A percentile compares a stretch with the other conserved stretches of the same genome.
Evolutionary conservation across 2,888 invertebrate genomes (phyloP).

Genomic region (Lumbricus terrestris): DNA sequence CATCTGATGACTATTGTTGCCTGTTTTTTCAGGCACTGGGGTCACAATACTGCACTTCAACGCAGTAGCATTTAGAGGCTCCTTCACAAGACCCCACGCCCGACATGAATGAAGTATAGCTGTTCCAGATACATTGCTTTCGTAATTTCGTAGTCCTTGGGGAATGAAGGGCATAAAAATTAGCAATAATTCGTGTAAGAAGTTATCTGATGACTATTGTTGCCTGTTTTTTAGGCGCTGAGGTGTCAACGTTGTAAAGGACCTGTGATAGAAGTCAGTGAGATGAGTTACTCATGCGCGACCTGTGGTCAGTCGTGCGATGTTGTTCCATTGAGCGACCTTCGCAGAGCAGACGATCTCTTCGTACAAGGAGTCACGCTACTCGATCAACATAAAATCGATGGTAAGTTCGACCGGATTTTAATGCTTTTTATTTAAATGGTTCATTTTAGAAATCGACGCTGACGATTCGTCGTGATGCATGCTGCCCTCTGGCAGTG

Average conservation of each 20-base stretch:
- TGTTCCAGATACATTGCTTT: no score
- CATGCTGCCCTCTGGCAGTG: neutral
- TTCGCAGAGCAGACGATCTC: constrained; percentile 34
- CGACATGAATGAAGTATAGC: no score
- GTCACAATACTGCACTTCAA: no score
- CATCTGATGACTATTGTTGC: no score
- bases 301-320: constrained; percentile 19
- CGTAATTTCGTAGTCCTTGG: no score
- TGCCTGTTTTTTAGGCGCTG: constrained; percentile 44
- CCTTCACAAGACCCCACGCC: no score
- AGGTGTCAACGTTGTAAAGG: constrained; percentile 49
- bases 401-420: constrained; percentile 38
- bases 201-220: neutral
- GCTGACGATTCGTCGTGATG: neutral
- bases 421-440: constrained; percentile 3
- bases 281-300: constrained; percentile 24
- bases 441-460: neutral
- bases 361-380: constrained; percentile 43
- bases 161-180: no score
- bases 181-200: no score
- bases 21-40: no score
- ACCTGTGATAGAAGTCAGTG: constrained; percentile 50
- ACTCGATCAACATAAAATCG: constrained; percentile 41
- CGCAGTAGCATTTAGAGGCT: no score
- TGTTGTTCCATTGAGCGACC: neutral